Evolutionary conservation across 2,113 vertebrate species (phyloP).

Genomic region (Strigops habroptila): DNA sequence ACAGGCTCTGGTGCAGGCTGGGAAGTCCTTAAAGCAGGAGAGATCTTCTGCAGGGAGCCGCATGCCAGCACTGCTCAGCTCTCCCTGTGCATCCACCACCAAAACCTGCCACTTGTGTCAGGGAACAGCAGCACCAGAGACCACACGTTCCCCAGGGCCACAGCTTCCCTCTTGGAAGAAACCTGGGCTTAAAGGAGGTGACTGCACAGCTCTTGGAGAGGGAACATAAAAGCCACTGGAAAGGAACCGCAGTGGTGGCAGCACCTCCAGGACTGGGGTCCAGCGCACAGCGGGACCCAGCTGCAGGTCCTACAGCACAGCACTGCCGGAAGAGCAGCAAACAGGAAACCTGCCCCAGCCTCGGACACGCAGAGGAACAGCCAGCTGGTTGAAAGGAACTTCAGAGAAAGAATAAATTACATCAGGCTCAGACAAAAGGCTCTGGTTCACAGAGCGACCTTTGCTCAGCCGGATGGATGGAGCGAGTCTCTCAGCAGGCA

Average conservation of each 20-base stretch:
- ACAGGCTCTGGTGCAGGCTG: neutral
- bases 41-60: neutral
- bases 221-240: neutral
- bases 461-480: accelerated
- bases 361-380: accelerated
- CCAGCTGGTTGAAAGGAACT: neutral
- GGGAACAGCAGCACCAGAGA: accelerated
- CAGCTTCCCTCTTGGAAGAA: accelerated
- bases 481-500: neutral
- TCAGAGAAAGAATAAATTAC: neutral
- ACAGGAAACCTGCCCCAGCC: neutral
- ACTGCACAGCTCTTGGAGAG: neutral
- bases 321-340: accelerated
- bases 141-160: accelerated
- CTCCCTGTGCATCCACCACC: neutral
- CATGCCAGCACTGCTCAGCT: neutral
- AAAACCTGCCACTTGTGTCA: accelerated
- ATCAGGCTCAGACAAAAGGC: neutral
- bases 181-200: neutral
- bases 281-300: neutral
- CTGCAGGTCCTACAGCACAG: neutral
- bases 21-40: neutral
- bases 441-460: neutral
- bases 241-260: accelerated
- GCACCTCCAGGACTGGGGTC: neutral